Evolutionary conservation across 1,140 invertebrate species (phyloP), one percentile per base, ranked within the genome.

Genomic region (Anastrepha obliqua): DNA sequence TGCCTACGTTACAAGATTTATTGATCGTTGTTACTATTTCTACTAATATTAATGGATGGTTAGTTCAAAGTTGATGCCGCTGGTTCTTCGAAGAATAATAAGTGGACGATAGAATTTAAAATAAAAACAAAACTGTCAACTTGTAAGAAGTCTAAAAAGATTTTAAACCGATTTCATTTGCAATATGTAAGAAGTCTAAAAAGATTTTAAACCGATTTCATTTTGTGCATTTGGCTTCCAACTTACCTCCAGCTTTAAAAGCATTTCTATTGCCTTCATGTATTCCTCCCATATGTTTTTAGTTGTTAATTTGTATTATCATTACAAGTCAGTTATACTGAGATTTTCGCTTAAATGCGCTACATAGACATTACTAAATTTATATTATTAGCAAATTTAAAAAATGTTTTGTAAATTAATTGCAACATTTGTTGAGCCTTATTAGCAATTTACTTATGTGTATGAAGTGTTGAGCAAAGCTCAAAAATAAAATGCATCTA

Each of bases 11-110:
- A 20, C 42, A 51, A 78, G 15, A 51, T 62, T 15, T 55, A 81
- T 20, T 81, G 44, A 55, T 55, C 42, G 7, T 74, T 74, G 67
- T 74, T 74, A 74, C 42, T 47, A 74, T 74, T 74, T 74, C 39
- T 44, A 47, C 29, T 29, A 74, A 74, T 44, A 74, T 74, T n/a
- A 47, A 44, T 74, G 39, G n/a, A 44, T 65, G 39, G 39, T 74
- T 74, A 74, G 42, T 15, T 74, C 64, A 74, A 74, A 74, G 67
- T 74, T 47, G 42, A 74, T 74, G 42, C 6, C 3, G 67, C 42
- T 74, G 67, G 5, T 15, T 74, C 11, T 47, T 44, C 67, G 44
- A 47, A n/a, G 44, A 47, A n/a, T 74, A 44, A 15, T 55, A 55
- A 55, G 51, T 55, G 11, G 6, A 42, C 13, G 42, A 74, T 74